Conservation (phyloP, 2,113 vertebrate genomes). For the Zosterops pallidus region DNA sequence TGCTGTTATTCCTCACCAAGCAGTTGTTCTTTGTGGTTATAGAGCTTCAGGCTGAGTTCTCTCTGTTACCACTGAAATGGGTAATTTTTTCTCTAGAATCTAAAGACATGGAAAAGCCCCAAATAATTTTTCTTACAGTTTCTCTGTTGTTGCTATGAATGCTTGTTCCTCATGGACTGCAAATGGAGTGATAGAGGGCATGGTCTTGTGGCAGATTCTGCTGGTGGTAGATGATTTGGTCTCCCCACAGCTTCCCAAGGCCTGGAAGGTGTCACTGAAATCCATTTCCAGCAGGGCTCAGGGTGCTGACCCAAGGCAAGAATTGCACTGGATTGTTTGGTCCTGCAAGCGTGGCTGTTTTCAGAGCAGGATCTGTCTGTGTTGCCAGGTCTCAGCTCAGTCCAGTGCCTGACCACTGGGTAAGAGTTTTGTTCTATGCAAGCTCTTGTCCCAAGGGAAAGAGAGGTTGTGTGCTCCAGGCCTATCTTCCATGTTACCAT, state of each 20-base stretch:
- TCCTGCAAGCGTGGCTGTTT: rapidly evolving
- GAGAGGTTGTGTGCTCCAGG: neutral
- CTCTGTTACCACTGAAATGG: neutral
- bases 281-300: neutral
- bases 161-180: neutral
- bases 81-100: neutral
- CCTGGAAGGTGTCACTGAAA: neutral
- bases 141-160: neutral
- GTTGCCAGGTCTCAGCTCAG: neutral
- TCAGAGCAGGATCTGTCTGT: neutral
- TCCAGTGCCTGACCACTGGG: neutral
- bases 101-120: neutral
- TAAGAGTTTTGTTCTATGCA: neutral
- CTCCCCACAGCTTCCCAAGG: neutral
- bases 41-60: neutral
- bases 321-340: neutral
- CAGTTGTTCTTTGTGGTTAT: neutral
- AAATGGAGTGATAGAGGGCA: neutral
- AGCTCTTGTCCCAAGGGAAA: neutral
- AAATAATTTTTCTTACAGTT: neutral
- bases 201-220: neutral
- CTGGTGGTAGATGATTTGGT: neutral
- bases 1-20: rapidly evolving
- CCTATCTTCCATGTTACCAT: neutral
- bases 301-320: neutral